Percentiles rank a stretch among this genome's conserved stretches.
Conservation (phyloP, 1,140 invertebrate species). For the Epicauta chinensis region DNA sequence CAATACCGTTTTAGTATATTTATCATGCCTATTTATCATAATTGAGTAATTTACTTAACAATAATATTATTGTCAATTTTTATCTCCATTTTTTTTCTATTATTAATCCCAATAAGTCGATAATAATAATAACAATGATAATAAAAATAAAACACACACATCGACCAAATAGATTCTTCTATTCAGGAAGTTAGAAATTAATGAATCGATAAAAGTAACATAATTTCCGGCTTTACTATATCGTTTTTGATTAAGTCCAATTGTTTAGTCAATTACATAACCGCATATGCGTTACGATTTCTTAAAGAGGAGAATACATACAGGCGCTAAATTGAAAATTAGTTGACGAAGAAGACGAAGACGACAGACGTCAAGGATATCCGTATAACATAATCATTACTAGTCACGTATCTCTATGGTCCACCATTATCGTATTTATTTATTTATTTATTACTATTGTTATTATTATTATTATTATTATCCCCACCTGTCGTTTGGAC, state of each 20-base stretch:
- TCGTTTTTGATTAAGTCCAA: constrained; percentile 19
- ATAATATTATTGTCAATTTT: too few relatives aligned
- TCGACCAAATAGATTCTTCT: background rate
- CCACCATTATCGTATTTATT: constrained; percentile 7
- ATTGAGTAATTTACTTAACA: too few relatives aligned
- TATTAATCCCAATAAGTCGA: too few relatives aligned
- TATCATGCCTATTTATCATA: too few relatives aligned
- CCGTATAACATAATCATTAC: constrained; percentile 4
- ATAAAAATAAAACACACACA: too few relatives aligned
- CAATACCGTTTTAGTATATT: too few relatives aligned
- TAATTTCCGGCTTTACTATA: constrained; percentile 18
- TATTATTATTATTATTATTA: too few relatives aligned
- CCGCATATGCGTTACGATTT: constrained; percentile 14
- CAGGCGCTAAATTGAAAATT: background rate
- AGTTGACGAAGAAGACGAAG: too few relatives aligned
- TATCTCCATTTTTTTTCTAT: too few relatives aligned
- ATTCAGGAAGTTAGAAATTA: constrained; percentile 6
- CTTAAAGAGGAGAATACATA: constrained; percentile 7
- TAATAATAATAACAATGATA: too few relatives aligned
- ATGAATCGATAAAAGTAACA: constrained; percentile 9
- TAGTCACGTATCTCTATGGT: constrained; percentile 4
- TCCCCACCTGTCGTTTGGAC: too few relatives aligned
- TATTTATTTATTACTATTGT: too few relatives aligned
- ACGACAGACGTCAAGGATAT: constrained; percentile 13
- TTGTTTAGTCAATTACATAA: constrained; percentile 23